Percentiles rank a stretch among this genome's conserved stretches.
Conservation (phyloP, 2,888 invertebrate genomes). For the Epinotia ramella region DNA sequence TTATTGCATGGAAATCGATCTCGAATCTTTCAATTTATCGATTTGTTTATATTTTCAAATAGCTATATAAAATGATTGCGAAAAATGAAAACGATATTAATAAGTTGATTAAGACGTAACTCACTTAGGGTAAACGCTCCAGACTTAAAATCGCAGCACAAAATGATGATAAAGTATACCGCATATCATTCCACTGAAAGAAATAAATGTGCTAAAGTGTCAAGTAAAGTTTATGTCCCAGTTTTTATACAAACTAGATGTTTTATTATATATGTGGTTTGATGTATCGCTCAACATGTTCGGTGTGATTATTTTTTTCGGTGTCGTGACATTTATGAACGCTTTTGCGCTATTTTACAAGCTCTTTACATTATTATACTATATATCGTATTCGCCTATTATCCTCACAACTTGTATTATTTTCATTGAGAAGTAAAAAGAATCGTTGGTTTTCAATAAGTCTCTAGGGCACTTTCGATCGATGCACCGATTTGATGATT, state of each 20-base stretch:
- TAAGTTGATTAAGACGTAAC: neutral
- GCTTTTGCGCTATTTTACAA: conserved; percentile 80
- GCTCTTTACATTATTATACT: conserved; percentile 40
- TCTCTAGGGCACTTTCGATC: neutral
- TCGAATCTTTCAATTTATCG: neutral
- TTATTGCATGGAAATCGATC: no score
- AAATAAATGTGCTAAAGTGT: conserved; percentile 18
- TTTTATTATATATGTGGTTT: conserved; percentile 52
- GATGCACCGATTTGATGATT: neutral
- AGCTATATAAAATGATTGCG: no score
- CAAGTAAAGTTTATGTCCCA: conserved; percentile 24
- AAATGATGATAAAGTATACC: neutral
- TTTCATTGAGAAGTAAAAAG: conserved; percentile 1
- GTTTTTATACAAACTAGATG: conserved; percentile 37
- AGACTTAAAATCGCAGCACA: neutral
- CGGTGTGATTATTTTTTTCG: conserved; percentile 74
- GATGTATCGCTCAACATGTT: conserved; percentile 64
- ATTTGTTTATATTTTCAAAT: no score
- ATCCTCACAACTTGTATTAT: conserved; percentile 15
- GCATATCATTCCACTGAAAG: neutral
- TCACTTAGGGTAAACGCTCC: neutral
- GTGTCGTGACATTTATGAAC: conserved; percentile 79
- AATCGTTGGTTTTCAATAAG: neutral
- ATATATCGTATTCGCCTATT: conserved; percentile 22
- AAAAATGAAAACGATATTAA: no score